phyloP scores from a whole-genome alignment of 2,797 vertebrate species.

The Trematomus bernacchii region DNA sequence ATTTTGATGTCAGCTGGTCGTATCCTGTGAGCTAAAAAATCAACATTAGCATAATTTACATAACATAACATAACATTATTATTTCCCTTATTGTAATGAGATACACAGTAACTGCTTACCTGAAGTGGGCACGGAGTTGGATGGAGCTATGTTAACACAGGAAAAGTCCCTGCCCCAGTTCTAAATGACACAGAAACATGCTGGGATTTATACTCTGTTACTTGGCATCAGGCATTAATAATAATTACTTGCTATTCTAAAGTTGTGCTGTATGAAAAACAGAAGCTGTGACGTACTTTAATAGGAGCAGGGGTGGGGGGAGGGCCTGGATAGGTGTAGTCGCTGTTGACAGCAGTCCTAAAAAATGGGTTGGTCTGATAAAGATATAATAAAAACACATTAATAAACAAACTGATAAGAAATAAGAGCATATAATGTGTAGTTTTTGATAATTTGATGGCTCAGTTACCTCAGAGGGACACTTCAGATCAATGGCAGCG shows the following conservation, averaged over 20 bases:
- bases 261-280: neutral
- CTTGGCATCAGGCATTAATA: neutral
- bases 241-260: neutral
- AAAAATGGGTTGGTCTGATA: slow-evolving; percentile 85
- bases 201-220: neutral
- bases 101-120: slow-evolving; percentile 80
- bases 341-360: slow-evolving; percentile 88
- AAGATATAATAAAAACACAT: slow-evolving; percentile 20
- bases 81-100: neutral
- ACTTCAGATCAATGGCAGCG: slow-evolving; percentile 79
- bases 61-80: neutral
- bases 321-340: slow-evolving; percentile 80
- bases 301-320: slow-evolving; percentile 74
- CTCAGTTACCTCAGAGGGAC: slow-evolving; percentile 89
- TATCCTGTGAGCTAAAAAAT: slow-evolving; percentile 87
- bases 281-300: slow-evolving; percentile 79
- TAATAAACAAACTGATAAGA: neutral
- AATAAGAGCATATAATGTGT: neutral
- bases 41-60: slow-evolving; percentile 16
- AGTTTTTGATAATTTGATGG: neutral
- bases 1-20: slow-evolving; percentile 91
- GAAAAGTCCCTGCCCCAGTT: slow-evolving; percentile 94
- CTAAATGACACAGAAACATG: slow-evolving; percentile 76
- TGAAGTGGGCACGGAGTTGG: slow-evolving; percentile 86
- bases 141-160: slow-evolving; percentile 80